Evolutionary conservation across 2,113 vertebrate genomes (phyloP), one percentile per base, ranked within the genome.

Genomic region (Argyrosomus japonicus): DNA sequence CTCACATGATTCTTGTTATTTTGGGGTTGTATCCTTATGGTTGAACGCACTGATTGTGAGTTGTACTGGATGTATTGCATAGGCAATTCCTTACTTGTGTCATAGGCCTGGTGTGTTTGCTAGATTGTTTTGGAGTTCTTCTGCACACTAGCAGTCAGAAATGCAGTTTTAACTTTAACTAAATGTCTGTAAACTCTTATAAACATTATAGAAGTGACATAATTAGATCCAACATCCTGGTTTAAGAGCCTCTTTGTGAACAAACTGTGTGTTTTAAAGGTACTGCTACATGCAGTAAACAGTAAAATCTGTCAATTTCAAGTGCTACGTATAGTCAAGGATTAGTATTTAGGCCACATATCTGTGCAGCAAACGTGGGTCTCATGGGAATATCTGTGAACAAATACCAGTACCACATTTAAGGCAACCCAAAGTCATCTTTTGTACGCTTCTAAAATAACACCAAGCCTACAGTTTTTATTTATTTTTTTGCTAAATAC

Each of bases 301-400:
- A 40, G 10, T 51, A 1, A 19, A 58, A 58, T 47, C 50, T 15
- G 4, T 21, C 18, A 4, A 48, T 57, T 48, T 48, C 40, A 13
- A 60, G 25, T 23, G 13, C 54, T 23, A 17, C 68, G 43, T 45
- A 27, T n/a, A 40, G 53, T 45, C 43, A 48, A 48, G 19, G 27
- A 40, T 58, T 43, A 57, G 32, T 32, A 68, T 68, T 36, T 80
- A 72, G 64, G 40, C 53, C 64, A 72, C 40, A 43, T 62, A 7
- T n/a, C 45, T 47, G 45, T 77, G 75, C 51, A 57, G 2, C 51
- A 57, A 58, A 60, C 21, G 9, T 11, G 32, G 8, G 15, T 43
- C 19, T 61, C 25, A 14, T 64, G 15, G 60, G 73, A 19, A 13
- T 29, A 11, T 40, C 3, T 23, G 29, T 51, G 27, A 61, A 62